These are phyloP conservation scores for Drosophila falleni DNA, from an alignment of 2,888 invertebrate genomes.

Conservation along the genomic window DNA sequence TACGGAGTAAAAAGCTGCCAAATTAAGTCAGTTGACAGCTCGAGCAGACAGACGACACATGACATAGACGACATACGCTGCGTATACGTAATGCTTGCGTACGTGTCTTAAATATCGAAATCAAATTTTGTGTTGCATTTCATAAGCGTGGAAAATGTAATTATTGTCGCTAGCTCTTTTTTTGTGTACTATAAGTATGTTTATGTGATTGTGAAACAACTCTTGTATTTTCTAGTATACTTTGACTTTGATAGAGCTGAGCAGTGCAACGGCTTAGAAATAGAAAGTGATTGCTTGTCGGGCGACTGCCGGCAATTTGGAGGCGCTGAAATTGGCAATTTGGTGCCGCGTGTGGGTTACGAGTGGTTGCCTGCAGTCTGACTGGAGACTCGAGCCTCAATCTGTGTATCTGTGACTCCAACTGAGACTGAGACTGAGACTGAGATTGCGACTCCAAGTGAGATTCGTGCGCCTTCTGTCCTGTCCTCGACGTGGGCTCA, in stretches of 20 bases:
- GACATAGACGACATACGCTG: conserved; percentile 15
- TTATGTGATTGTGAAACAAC: conserved; percentile 43
- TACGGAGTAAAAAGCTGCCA: conserved; percentile 33
- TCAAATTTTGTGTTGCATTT: conserved; percentile 51
- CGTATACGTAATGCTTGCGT: conserved; percentile 69
- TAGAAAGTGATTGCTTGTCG: conserved; percentile 75
- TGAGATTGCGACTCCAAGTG: conserved; percentile 5
- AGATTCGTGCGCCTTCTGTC: conserved; percentile 24
- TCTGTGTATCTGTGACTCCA: not conserved
- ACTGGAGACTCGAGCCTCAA: not conserved
- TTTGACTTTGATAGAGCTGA: conserved; percentile 20
- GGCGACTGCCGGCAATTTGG: conserved; percentile 59
- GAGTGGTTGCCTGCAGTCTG: conserved; percentile 21
- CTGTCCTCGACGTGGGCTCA: conserved; percentile 55
- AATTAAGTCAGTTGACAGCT: conserved; percentile 27
- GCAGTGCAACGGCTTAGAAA: conserved; percentile 59
- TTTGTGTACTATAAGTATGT: conserved; percentile 17
- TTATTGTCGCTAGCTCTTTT: conserved; percentile 71
- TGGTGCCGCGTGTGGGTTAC: conserved; percentile 44
- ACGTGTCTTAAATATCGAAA: conserved; percentile 66
- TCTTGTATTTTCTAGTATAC: conserved; percentile 9
- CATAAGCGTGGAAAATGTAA: conserved; percentile 59
- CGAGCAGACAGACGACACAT: not conserved
- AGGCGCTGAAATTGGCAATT: conserved; percentile 76
- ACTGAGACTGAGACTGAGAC: not conserved